phyloP scores from a whole-genome alignment of 64 coral and sea anemone genomes.

The Montipora capricornis region DNA sequence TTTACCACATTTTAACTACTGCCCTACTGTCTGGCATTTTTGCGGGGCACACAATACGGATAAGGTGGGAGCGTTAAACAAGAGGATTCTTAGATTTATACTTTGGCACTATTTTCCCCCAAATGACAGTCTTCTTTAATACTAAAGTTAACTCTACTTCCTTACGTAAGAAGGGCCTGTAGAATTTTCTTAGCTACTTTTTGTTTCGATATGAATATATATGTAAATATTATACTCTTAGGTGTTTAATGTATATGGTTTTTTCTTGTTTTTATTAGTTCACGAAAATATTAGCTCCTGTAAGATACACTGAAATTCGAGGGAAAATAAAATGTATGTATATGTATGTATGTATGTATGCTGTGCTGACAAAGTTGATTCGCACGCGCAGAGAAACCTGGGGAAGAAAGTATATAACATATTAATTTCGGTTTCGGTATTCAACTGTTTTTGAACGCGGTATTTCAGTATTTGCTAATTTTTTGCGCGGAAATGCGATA shows the following conservation, averaged over 20 bases:
- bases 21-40: constrained; percentile 35
- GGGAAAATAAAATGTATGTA: too few relatives aligned
- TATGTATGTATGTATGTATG: too few relatives aligned
- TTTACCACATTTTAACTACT: constrained; percentile 51
- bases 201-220: neutral
- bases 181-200: neutral
- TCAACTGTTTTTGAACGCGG: too few relatives aligned
- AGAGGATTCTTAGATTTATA: constrained; percentile 27
- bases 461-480: too few relatives aligned
- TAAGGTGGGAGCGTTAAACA: constrained; percentile 26
- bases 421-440: too few relatives aligned
- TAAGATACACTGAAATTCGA: too few relatives aligned
- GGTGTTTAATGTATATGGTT: neutral
- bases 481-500: too few relatives aligned
- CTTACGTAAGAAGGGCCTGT: neutral
- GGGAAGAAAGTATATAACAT: too few relatives aligned
- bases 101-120: neutral
- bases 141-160: neutral
- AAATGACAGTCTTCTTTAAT: neutral
- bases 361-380: too few relatives aligned
- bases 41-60: constrained; percentile 10
- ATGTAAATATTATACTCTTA: constrained; percentile 29
- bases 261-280: too few relatives aligned
- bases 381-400: too few relatives aligned
- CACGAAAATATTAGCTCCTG: too few relatives aligned